Evolutionary conservation across 2,113 vertebrate genomes (phyloP), one percentile per base, ranked within the genome.

Genomic region (Takifugu bimaculatus): DNA sequence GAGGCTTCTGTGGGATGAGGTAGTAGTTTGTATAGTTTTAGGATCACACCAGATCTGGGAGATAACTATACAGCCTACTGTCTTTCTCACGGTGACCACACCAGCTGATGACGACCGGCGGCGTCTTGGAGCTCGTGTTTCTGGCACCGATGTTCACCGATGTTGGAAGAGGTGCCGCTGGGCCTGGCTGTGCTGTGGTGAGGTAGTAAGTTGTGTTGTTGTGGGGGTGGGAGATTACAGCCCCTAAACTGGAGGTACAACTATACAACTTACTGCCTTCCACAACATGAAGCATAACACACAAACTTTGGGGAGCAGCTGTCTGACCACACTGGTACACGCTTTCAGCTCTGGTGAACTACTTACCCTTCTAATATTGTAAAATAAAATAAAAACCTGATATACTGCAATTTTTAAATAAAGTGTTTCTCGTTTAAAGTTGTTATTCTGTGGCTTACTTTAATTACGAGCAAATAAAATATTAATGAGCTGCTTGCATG

Each of bases 21-120:
- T 96, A 96, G 94, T 96, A 95, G 94, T 94, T 96, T 96, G 93
- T 95, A 95, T 95, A 95, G 94, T 88, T 95, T 95, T 94, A 92
- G 92, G 93, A 94, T 95, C 93, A 95, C 88, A 96, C 90, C 93
- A 93, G 93, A 94, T 95, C 93, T 94, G 87, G 94, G 94, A 94
- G 94, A 94, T 95, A 95, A 95, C 94, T 96, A 94, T 95, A 94
- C 94, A 95, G 90, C 91, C 94, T 95, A 95, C 94, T 96, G 94
- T 95, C 94, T 95, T 96, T 94, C 94, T 89, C 88, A 92, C 92
- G 86, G 91, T 84, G 54, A 74, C 90, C 71, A 49, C 64, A 72
- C 51, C 49, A 28, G 28, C 50, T 28, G 4, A 15, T 13, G n/a
- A 6, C 10, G 45, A 48, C n/a, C 45, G 15, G 13, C 13, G 45